These are phyloP conservation scores for Trichomalopsis sarcophagae DNA, from an alignment of 1,140 invertebrate species.

Conservation along the genomic window DNA sequence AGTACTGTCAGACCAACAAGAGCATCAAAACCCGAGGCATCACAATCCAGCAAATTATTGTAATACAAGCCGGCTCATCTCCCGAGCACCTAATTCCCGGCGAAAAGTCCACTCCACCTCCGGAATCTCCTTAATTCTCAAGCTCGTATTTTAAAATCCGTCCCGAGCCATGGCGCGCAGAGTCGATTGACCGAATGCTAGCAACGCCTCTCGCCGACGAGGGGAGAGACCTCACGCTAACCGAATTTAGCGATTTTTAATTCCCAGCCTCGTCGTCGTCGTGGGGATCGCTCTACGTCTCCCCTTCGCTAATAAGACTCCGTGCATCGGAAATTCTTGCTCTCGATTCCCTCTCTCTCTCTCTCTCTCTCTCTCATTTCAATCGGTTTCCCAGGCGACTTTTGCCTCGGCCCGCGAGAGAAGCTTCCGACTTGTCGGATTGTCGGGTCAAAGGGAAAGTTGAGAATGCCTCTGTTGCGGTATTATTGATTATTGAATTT, in stretches of 20 bases:
- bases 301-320: conserved; percentile 63
- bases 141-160: neutral
- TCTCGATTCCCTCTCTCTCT: conserved; percentile 51
- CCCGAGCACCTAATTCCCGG: neutral
- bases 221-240: conserved; percentile 48
- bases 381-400: neutral
- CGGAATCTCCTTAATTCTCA: neutral
- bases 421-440: neutral
- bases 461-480: conserved; percentile 20
- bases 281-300: neutral
- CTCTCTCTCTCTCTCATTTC: neutral
- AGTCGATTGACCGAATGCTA: neutral
- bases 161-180: neutral
- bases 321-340: conserved; percentile 58
- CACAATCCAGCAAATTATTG: neutral
- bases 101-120: neutral
- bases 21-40: no score
- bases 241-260: conserved; percentile 68
- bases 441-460: conserved; percentile 16
- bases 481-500: conserved; percentile 30
- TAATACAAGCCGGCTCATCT: neutral
- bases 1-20: no score
- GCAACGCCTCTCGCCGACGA: neutral
- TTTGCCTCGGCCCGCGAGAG: neutral
- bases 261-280: conserved; percentile 53